These are phyloP conservation scores for Beroe ovata DNA, from an alignment of 37 sponge, comb jelly and placozoan genomes.

Conservation along the genomic window DNA sequence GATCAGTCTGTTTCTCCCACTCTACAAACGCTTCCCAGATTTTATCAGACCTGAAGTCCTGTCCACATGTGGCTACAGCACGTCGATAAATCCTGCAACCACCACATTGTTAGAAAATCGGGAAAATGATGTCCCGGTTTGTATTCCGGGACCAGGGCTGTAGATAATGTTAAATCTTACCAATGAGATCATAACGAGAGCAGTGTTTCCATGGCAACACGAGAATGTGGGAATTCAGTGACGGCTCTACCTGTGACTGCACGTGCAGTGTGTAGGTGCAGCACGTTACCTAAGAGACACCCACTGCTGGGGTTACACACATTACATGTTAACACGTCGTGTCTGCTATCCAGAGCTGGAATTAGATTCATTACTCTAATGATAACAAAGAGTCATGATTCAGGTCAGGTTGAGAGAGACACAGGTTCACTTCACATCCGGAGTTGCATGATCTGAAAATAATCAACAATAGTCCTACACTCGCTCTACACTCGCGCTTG, in stretches of 20 bases:
- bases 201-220: not conserved
- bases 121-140: no score
- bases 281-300: no score
- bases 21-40: conserved; percentile 82
- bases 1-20: conserved; percentile 76
- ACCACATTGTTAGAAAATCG: no score
- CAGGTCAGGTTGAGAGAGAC: not conserved
- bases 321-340: no score
- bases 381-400: not conserved
- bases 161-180: no score
- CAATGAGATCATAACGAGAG: no score
- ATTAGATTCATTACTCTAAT: conserved; percentile 55
- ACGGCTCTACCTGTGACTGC: not conserved
- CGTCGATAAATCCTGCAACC: conserved; percentile 76
- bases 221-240: not conserved
- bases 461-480: not conserved
- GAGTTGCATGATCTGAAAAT: not conserved
- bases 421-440: no score
- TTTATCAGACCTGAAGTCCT: conserved; percentile 81
- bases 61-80: conserved; percentile 74
- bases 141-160: no score
- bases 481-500: no score
- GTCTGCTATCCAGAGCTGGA: conserved; percentile 19
- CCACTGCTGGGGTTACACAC: no score
- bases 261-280: not conserved